Evolutionary conservation across 2,888 invertebrate genomes (phyloP).

Genomic region (Scaptodrosophila latifasciaeformis): DNA sequence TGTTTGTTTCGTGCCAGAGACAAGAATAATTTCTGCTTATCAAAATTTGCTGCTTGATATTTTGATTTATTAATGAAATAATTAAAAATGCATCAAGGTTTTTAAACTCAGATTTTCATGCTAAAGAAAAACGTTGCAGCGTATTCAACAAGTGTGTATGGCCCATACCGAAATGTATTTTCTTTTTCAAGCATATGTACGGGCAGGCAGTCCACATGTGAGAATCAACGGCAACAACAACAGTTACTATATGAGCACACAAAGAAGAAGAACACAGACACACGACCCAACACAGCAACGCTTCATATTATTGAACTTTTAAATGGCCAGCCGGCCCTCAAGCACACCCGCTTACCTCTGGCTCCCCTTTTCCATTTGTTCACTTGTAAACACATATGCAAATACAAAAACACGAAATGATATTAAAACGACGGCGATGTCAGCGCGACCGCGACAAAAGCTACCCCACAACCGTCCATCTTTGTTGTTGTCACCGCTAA

Average conservation of each 20-base stretch:
- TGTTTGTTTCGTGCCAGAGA: no score
- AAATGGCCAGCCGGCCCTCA: constrained; percentile 37
- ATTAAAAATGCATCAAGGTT: no score
- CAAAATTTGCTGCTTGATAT: no score
- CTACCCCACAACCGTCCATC: neutral
- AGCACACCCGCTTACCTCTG: constrained; percentile 6
- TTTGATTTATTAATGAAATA: no score
- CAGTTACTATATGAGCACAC: neutral
- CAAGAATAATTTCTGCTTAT: no score
- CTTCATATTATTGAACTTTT: constrained; percentile 59
- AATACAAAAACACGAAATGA: neutral
- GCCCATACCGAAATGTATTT: no score
- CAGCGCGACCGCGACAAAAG: no score
- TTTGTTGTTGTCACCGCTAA: neutral
- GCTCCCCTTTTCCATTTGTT: neutral
- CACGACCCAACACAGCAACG: constrained; percentile 15
- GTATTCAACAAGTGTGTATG: no score
- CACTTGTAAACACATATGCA: constrained; percentile 3
- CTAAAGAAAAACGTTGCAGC: no score
- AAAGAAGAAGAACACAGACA: neutral
- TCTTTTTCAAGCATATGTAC: constrained; percentile 14
- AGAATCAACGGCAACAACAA: constrained; percentile 21
- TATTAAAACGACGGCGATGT: no score
- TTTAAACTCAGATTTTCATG: no score
- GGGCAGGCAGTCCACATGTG: constrained; percentile 35